Base-by-base conservation (phyloP, 2,888 invertebrate species). In the Heliconius ismenius region DNA sequence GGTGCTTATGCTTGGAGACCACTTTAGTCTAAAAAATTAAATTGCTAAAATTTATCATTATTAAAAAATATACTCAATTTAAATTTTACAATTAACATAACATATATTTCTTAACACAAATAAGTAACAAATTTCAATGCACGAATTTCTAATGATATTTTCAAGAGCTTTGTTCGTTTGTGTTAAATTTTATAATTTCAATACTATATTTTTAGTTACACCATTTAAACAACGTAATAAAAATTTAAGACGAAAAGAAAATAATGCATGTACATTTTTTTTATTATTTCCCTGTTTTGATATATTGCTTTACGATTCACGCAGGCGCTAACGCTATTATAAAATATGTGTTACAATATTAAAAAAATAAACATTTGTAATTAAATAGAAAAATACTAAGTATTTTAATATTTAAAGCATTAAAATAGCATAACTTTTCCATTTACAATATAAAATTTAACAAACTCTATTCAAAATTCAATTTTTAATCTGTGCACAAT, bases 401-500 rank as follows among this genome's bases (percentile, higher is more conserved):
- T 65, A 39, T 24, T 39, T 65, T 39, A 13, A 13, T 13, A 39
- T 15, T 62, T 26, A 6, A 62, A 15, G 9, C 15, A 11, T 4
- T 1, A 24, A 43, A 15, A 36, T n/a, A n/a, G n/a, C n/a, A 24
- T 39, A 15, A 67, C 9, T n/a, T 67, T 24, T 39, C 7, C 7
- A 67, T 36, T 32, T 36, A 65, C 13, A 65, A 13, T n/a, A n/a
- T n/a, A 15, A 13, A 69, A 54, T 39, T 11, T 21, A 1, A 15
- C 54, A n/a, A 64, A 72, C 60, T 60, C 65, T 65, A 4, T 11
- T 39, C 2, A 10, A 60, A 9, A 3, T 43, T 11, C 10, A 32
- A 10, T 28, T 72, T 36, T 39, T 72, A 65, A 26, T 60, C 76
- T 72, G 65, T 39, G 72, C 6, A 32, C 39, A 76, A 73, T 68